Evolutionary conservation across 1,140 invertebrate species (phyloP), one percentile per base, ranked within the genome.

Genomic region (Bombus affinis): DNA sequence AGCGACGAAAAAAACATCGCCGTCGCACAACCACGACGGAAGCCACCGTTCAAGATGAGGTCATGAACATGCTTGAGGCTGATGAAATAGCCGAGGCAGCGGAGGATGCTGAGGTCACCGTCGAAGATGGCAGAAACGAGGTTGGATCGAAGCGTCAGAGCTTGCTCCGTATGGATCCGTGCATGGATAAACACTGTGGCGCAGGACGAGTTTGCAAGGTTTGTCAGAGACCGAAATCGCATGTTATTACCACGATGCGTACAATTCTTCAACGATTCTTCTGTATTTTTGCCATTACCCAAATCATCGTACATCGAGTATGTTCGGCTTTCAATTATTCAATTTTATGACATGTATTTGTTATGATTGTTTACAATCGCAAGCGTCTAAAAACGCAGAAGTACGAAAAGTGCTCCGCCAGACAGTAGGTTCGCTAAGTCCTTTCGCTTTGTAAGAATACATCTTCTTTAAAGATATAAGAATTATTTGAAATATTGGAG

Each of bases 181-280:
- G 98, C 94, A 94, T 96, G 84, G 97, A 97, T 80, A 98, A 98
- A 92, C 97, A 97, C 93, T 99, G 98, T 94, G 98, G 98, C 81
- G 98, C 98, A 88, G 98, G 98, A 79, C 97, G 97, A 92, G 96
- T 98, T 88, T 99, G 98, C 92, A 96, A 98, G 92, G 95, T 98
- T 79, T 44, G 74, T 76, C 25, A 18, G 10, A 47, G 39, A 3
- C 25, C 5, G 12, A 44, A 44, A 74, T n/a, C 4, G 32, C 68
- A 13, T 37, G 1, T 22, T 35, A 35, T n/a, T n/a, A 35, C 10
- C 28, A 62, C 59, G 59, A 28, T n/a, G 3, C 25, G 59, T 62
- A 28, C 12, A 62, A n/a, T n/a, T 13, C 12, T 53, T n/a, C 8
- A 13, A 62, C 13, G 6, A 47, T 47, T 47, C 13, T 13, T 59